Conservation (phyloP, 2,113 vertebrate genomes). For the Struthidea cinerea region DNA sequence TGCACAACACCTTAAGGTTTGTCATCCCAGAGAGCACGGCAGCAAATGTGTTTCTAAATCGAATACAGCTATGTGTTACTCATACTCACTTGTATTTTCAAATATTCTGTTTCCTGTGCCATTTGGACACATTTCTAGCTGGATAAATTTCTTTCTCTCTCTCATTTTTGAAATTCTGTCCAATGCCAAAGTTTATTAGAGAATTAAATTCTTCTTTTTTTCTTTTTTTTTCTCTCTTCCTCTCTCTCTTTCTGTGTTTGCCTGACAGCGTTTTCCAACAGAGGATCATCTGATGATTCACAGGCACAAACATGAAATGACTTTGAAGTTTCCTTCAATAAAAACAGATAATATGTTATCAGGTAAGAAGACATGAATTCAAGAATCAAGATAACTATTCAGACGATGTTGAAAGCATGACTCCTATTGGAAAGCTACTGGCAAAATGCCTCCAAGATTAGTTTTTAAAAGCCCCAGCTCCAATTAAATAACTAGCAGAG, state of each 20-base stretch:
- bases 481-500: slow-evolving; percentile 11
- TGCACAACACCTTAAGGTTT: neutral
- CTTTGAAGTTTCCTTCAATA: slow-evolving; percentile 98
- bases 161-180: slow-evolving; percentile 42
- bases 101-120: slow-evolving; percentile 29
- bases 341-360: slow-evolving; percentile 98
- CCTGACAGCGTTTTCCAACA: slow-evolving; percentile 91
- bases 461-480: neutral
- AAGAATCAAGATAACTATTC: slow-evolving; percentile 12
- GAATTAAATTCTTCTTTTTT: slow-evolving; percentile 62
- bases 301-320: slow-evolving; percentile 99
- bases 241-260: slow-evolving; percentile 45
- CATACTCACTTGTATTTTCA: neutral
- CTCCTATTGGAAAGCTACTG: slow-evolving; percentile 33
- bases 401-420: slow-evolving; percentile 20
- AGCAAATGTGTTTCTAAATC: neutral
- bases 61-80: neutral
- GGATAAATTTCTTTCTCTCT: slow-evolving; percentile 26
- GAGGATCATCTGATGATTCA: slow-evolving; percentile 99
- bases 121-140: slow-evolving; percentile 25
- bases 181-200: slow-evolving; percentile 55
- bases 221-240: neutral
- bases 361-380: slow-evolving; percentile 79
- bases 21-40: neutral
- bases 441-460: slow-evolving; percentile 7